A percentile compares a stretch with the other conserved stretches of the same genome.
Conservation (phyloP, 1,140 invertebrate genomes). For the Drosophila littoralis region DNA sequence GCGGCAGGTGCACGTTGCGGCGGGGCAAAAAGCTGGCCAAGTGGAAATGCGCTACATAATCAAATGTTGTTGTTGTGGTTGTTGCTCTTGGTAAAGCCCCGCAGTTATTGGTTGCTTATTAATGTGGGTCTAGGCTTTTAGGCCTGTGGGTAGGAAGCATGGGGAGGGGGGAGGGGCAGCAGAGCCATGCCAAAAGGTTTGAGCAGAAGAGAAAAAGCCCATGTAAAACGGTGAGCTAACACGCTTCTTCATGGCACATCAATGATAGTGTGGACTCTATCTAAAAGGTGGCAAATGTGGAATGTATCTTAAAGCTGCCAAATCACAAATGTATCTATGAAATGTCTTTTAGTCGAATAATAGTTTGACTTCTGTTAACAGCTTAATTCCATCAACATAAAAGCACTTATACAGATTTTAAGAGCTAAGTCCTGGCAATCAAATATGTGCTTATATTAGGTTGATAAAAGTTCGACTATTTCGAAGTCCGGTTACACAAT, state of each 20-base stretch:
- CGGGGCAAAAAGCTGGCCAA: slow-evolving; percentile 26
- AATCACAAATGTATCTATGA: no score
- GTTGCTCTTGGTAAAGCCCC: slow-evolving; percentile 23
- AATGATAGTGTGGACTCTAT: slow-evolving; percentile 8
- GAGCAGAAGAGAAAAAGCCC: neutral
- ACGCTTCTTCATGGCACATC: slow-evolving; percentile 6
- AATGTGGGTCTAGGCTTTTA: slow-evolving; percentile 19
- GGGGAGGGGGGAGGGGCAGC: neutral
- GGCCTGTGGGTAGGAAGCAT: neutral
- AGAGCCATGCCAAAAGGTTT: neutral
- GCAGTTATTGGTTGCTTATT: slow-evolving; percentile 44
- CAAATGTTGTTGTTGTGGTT: slow-evolving; percentile 35
- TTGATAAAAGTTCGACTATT: no score
- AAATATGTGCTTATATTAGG: no score
- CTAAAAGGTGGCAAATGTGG: neutral
- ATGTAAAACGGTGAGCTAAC: slow-evolving; percentile 8
- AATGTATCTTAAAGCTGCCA: no score
- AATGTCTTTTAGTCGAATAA: no score
- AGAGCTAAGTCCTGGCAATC: no score
- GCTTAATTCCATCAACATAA: no score
- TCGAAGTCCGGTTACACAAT: no score
- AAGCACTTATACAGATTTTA: no score
- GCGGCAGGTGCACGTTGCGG: slow-evolving; percentile 57
- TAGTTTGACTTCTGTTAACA: no score
- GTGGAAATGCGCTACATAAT: slow-evolving; percentile 58